Conservation (phyloP, 2,888 invertebrate genomes). For the Lycaena phlaeas region DNA sequence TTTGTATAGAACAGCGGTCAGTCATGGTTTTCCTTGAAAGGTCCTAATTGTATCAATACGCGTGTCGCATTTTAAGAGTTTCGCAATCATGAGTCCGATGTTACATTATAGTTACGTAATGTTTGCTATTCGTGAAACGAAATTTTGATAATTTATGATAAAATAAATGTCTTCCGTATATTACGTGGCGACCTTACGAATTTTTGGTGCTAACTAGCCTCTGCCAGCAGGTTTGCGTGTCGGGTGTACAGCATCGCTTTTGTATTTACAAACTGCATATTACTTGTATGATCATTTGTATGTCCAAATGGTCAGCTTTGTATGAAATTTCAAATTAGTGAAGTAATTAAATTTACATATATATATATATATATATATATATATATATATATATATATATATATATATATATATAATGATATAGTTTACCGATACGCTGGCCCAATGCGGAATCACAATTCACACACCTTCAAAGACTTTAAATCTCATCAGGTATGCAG, state of each 20-base stretch:
- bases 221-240: background rate
- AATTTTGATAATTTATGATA: slow-evolving; percentile 3
- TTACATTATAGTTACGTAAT: background rate
- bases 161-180: slow-evolving; percentile 1
- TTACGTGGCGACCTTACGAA: background rate
- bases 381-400: no score
- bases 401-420: no score
- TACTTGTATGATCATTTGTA: no score
- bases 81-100: background rate
- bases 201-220: background rate
- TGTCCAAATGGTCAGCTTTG: no score
- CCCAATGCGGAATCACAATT: no score
- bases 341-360: no score
- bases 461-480: no score
- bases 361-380: no score
- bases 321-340: no score
- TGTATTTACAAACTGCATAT: no score
- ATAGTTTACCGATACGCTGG: no score
- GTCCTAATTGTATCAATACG: background rate
- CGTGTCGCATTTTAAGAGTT: background rate
- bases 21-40: background rate
- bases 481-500: no score
- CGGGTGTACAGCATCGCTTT: background rate
- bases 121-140: background rate
- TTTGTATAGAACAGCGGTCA: background rate